Evolutionary conservation across 1,140 invertebrate species (phyloP).

Genomic region (Drosophila tani): DNA sequence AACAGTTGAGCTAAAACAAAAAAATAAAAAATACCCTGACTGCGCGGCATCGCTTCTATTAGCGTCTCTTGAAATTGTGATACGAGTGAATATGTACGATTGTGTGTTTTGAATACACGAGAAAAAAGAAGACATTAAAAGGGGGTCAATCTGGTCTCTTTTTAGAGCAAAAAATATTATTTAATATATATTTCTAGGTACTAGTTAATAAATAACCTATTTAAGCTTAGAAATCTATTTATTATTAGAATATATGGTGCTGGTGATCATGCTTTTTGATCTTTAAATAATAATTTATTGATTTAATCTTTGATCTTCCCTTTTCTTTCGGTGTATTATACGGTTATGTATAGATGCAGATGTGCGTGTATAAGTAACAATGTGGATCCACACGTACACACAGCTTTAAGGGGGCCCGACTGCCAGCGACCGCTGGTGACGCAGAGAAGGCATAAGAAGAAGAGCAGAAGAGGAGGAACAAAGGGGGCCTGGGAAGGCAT

Average conservation of each 20-base stretch:
- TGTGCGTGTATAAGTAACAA: conserved; percentile 21
- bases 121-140: background rate
- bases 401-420: conserved; percentile 65
- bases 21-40: background rate
- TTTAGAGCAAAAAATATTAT: background rate
- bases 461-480: conserved; percentile 4
- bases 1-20: conserved; percentile 42
- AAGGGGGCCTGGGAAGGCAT: conserved; percentile 5
- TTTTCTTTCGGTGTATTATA: background rate
- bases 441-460: conserved; percentile 46
- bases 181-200: background rate
- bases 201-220: background rate
- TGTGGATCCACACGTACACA: conserved; percentile 28
- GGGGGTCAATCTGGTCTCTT: background rate
- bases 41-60: conserved; percentile 46
- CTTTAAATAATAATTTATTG: background rate
- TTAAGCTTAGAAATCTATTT: background rate
- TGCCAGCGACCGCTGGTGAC: conserved; percentile 43
- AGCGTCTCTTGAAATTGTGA: conserved; percentile 49
- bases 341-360: background rate
- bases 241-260: background rate
- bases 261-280: no score
- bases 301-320: background rate
- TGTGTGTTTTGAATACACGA: background rate
- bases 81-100: conserved; percentile 12